Base-by-base conservation (phyloP, 2,113 vertebrate genomes). In the Oreochromis spilurus region DNA sequence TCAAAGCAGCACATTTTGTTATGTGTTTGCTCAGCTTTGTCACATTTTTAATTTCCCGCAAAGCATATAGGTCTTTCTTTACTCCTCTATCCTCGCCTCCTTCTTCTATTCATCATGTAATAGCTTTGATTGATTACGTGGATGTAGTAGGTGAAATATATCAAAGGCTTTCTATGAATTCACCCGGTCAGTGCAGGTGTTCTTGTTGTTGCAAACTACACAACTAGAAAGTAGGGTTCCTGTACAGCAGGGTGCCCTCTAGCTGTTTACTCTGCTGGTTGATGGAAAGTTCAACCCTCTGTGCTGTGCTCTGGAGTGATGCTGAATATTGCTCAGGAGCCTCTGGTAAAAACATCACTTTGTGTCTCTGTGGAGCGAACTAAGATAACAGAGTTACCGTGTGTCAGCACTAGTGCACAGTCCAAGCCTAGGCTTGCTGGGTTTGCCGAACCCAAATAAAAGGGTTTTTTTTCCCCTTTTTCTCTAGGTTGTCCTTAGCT, bases 201-300 rank as follows among this genome's bases (percentile, higher is more conserved):
- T 89, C 81, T 79, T 86, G 57, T 82, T 84, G 29, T 89, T 65
- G 9, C 58, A 77, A 67, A 83, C 21, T 38, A 48, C n/a, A 21
- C 24, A 67, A 57, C 43, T 8, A 80, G 58, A 82, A 50, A 10
- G 24, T 26, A 85, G 24, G 40, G 34, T 60, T 89, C 62, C 24
- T 85, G 48, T 79, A 34, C 82, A 77, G 58, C 72, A 77, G 85
- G 83, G 53, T 60, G 50, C 83, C 80, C 21, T 84, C 40, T 87
- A 77, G 62, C 84, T 93, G 87, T 92, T 92, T 93, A 78, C 75
- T 77, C 82, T 92, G 81, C 62, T 5, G 55, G 90, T 90, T 88
- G 88, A 89, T 85, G 43, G 60, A 89, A 91, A 82, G 92, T 91
- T 92, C 88, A 91, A 7, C 12, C 43, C 70, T 85, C 84, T 89